A percentile compares a stretch with the other conserved stretches of the same genome.
Conservation (phyloP, 2,888 invertebrate genomes). For the Heliconius aoede region DNA sequence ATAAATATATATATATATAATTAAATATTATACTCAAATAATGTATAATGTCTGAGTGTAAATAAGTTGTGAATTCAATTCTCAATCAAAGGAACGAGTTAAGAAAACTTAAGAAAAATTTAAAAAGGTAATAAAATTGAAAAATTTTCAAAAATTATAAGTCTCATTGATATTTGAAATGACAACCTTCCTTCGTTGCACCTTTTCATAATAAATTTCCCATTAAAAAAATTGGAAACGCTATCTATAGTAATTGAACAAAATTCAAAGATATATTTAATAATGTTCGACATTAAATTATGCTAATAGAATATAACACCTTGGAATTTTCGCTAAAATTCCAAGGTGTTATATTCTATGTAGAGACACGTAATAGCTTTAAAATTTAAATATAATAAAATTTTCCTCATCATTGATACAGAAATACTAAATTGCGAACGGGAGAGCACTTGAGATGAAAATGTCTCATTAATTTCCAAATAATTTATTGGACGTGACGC, state of each 20-base stretch:
- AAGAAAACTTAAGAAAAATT: no score
- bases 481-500: slow-evolving; percentile 45
- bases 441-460: slow-evolving; percentile 38
- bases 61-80: no score
- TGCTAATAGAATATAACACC: no score
- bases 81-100: no score
- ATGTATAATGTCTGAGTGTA: no score
- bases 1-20: not conserved
- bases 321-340: not conserved
- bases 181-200: no score
- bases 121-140: no score
- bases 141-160: no score
- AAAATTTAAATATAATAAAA: slow-evolving; percentile 45
- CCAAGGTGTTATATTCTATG: slow-evolving; percentile 21
- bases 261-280: not conserved
- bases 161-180: no score
- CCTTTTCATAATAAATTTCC: no score
- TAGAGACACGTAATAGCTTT: slow-evolving; percentile 29
- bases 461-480: slow-evolving; percentile 45
- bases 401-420: slow-evolving; percentile 42
- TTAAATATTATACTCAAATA: no score
- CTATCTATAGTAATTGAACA: not conserved
- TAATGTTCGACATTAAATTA: slow-evolving; percentile 9
- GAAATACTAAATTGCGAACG: slow-evolving; percentile 40
- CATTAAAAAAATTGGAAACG: not conserved